phyloP scores from a whole-genome alignment of 2,797 vertebrate species.

The Erpetoichthys calabaricus region DNA sequence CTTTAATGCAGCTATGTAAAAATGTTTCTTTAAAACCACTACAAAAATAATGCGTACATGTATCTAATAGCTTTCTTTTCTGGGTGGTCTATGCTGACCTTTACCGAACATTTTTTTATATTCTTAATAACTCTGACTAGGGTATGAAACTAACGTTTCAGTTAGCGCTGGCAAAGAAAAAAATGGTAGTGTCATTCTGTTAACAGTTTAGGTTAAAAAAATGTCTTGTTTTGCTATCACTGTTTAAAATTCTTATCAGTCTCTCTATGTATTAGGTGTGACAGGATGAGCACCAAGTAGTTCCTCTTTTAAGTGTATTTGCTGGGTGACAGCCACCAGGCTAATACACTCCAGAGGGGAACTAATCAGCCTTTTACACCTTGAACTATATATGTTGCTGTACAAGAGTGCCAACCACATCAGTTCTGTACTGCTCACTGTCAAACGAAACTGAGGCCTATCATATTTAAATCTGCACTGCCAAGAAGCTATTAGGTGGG shows the following conservation, averaged over 20 bases:
- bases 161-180: slow-evolving; percentile 28
- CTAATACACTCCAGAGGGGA: slow-evolving; percentile 31
- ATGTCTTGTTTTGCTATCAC: slow-evolving; percentile 26
- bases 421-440: slow-evolving; percentile 17
- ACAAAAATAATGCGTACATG: neutral
- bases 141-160: slow-evolving; percentile 39
- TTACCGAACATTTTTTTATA: neutral
- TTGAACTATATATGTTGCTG: slow-evolving; percentile 31
- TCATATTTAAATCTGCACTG: slow-evolving; percentile 51
- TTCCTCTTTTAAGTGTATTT: slow-evolving; percentile 33
- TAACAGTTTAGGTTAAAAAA: slow-evolving; percentile 23
- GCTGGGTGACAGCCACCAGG: slow-evolving; percentile 33
- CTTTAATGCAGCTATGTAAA: slow-evolving; percentile 7
- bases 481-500: slow-evolving; percentile 52
- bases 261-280: slow-evolving; percentile 31
- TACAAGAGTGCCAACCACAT: slow-evolving; percentile 18
- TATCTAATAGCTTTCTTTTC: neutral
- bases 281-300: slow-evolving; percentile 31
- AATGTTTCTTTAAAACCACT: slow-evolving; percentile 5
- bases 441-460: slow-evolving; percentile 52
- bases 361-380: slow-evolving; percentile 58
- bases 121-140: neutral
- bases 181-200: slow-evolving; percentile 34
- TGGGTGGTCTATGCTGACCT: slow-evolving; percentile 9
- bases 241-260: slow-evolving; percentile 37